Base-by-base conservation (phyloP, 2,888 invertebrate genomes). In the Tinea semifulvella region DNA sequence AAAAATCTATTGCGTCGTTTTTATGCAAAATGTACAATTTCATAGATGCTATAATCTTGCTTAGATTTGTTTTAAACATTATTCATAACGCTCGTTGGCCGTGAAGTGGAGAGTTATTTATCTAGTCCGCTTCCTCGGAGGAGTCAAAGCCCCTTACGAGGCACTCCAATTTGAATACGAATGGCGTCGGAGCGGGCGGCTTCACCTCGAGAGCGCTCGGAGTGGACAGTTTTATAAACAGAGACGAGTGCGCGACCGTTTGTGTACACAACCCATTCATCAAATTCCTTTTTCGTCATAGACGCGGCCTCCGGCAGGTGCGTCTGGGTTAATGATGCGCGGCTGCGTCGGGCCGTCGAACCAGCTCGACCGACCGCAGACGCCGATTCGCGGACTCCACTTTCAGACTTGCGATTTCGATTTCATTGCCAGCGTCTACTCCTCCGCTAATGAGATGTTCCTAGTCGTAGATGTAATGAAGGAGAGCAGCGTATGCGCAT, bases 201-300 rank as follows among this genome's bases (percentile, higher is more conserved):
- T 38, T 44, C 45, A 58, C 16, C 36, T 36, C 36, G 16, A 36
- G 18, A 36, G 17, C 36, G 8, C 40, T 40, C 68, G 62, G 65
- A 77, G 77, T 76, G 72, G 76, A 73, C 74, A 75, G 79, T 79
- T 79, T 77, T 68, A 72, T 76, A 79, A 79, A 80, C 75, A 80
- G 74, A 68, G 14, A 62, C 58, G 56, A 65, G 63, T 61, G 62
- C 60, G 58, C 58, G 58, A 17, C 38, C 26, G 61, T 59, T 57
- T 65, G 65, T 66, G 62, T 67, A 62, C 68, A 60, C 65, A 61
- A 63, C 52, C 65, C 69, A 76, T 76, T 75, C 73, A 72, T 64
- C 66, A 67, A 64, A 64, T 60, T 66, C 56, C 56, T 61, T 67
- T 74, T 76, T 74, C 72, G 77, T 76, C 74, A 73, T 61, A 56